A percentile compares a stretch with the other conserved stretches of the same genome.
Evolutionary conservation across 2,797 vertebrate genomes (phyloP).

Genomic region (Phoxinus dragarum): DNA sequence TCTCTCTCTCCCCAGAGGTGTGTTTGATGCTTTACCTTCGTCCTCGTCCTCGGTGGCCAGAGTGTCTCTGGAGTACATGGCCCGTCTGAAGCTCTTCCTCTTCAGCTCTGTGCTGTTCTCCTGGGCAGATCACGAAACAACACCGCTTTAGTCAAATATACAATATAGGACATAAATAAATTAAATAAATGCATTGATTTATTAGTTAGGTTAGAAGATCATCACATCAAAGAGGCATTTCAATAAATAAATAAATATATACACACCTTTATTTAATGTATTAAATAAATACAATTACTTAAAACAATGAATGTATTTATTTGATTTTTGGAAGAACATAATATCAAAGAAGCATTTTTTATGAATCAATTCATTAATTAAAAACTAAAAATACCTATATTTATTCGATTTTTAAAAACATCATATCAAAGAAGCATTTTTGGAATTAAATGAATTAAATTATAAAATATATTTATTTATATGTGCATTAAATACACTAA

Average conservation of each 20-base stretch:
- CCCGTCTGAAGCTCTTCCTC: constrained; percentile 86
- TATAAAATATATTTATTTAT: no score
- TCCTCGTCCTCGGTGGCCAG: constrained; percentile 85
- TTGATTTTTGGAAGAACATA: background rate
- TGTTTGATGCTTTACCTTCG: constrained; percentile 84
- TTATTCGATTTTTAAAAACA: no score
- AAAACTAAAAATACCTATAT: background rate
- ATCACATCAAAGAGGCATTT: background rate
- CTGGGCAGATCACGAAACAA: background rate
- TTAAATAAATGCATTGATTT: background rate
- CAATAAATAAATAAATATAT: background rate
- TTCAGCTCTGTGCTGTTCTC: constrained; percentile 86
- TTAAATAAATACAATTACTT: no score
- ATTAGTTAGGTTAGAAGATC: background rate
- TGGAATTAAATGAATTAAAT: no score
- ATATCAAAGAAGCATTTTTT: background rate
- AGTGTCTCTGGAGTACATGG: constrained; percentile 88
- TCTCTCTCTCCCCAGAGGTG: no score
- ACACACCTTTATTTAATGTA: no score
- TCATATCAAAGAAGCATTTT: background rate
- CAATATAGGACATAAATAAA: background rate
- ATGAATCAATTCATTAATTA: background rate
- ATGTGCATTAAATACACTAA: background rate
- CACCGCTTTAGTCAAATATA: background rate
- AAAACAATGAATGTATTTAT: no score